Conservation (phyloP, 2,888 invertebrate genomes). For the Trissonchulus latispiculum region DNA sequence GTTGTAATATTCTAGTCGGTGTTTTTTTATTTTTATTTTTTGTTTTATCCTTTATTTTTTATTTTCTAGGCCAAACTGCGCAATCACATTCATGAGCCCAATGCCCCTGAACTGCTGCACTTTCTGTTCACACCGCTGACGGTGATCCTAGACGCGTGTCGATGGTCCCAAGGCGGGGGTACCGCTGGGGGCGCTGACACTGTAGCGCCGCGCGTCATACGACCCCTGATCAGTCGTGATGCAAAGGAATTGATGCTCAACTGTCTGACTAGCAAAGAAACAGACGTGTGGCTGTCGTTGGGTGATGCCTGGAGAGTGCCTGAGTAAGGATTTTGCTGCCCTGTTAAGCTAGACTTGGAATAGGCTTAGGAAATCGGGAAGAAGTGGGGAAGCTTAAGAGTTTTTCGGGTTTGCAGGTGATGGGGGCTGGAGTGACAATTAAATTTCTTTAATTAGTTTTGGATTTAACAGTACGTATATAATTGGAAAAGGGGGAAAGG, state of each 20-base stretch:
- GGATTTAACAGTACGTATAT: too few relatives aligned
- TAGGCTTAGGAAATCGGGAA: too few relatives aligned
- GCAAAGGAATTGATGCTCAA: constrained; percentile 88
- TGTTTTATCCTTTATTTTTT: constrained; percentile 18
- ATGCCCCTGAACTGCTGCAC: constrained; percentile 95
- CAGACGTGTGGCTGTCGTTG: constrained; percentile 90
- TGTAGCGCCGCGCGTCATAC: constrained; percentile 50
- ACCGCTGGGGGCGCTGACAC: too few relatives aligned
- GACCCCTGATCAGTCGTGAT: constrained; percentile 80
- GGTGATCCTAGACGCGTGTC: constrained; percentile 78
- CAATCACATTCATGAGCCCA: constrained; percentile 96
- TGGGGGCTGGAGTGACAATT: too few relatives aligned
- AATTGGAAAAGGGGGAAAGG: too few relatives aligned
- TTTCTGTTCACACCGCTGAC: constrained; percentile 95
- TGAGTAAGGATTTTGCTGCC: too few relatives aligned
- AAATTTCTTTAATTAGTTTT: too few relatives aligned
- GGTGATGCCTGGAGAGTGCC: constrained; percentile 92
- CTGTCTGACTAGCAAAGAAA: constrained; percentile 95
- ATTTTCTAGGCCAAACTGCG: constrained; percentile 72
- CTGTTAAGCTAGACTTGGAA: too few relatives aligned
- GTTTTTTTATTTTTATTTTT: constrained; percentile 21
- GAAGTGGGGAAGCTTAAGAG: too few relatives aligned
- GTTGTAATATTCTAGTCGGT: too few relatives aligned
- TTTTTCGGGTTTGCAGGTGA: too few relatives aligned
- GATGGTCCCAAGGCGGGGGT: constrained; percentile 41